phyloP scores from a whole-genome alignment of 2,797 vertebrate species.

The Tokudaia tokunoshimensis region DNA sequence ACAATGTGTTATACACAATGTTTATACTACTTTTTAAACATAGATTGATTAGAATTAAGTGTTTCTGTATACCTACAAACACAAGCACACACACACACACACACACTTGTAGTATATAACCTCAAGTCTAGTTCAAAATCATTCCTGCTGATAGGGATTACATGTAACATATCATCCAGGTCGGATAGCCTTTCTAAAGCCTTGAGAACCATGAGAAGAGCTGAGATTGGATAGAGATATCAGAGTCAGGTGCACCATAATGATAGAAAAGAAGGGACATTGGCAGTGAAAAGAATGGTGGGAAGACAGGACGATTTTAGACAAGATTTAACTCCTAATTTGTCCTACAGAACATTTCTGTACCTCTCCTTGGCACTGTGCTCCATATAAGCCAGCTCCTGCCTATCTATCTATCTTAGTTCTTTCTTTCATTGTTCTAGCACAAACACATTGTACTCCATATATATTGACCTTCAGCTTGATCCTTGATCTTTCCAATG shows the following conservation, averaged over 20 bases:
- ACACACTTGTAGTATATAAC: neutral
- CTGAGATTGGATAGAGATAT: neutral
- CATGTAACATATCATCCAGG: neutral
- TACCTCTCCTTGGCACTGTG: neutral
- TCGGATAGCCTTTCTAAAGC: neutral
- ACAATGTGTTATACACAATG: neutral
- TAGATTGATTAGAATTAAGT: neutral
- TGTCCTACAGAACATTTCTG: neutral
- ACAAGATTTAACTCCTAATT: neutral
- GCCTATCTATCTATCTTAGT: rapidly evolving
- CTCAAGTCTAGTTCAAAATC: neutral
- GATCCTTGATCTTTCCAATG: neutral
- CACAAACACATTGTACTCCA: rapidly evolving
- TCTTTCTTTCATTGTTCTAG: neutral
- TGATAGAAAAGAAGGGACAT: neutral
- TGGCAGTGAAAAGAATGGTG: neutral
- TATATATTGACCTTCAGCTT: neutral
- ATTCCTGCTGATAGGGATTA: neutral
- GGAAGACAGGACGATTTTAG: neutral
- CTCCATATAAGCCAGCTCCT: neutral
- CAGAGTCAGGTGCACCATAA: neutral
- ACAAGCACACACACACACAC: neutral
- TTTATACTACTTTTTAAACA: neutral
- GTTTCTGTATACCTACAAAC: neutral
- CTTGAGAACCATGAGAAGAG: neutral